Evolutionary conservation across 2,113 vertebrate species (phyloP).

Genomic region (Platysternon megacephalum): DNA sequence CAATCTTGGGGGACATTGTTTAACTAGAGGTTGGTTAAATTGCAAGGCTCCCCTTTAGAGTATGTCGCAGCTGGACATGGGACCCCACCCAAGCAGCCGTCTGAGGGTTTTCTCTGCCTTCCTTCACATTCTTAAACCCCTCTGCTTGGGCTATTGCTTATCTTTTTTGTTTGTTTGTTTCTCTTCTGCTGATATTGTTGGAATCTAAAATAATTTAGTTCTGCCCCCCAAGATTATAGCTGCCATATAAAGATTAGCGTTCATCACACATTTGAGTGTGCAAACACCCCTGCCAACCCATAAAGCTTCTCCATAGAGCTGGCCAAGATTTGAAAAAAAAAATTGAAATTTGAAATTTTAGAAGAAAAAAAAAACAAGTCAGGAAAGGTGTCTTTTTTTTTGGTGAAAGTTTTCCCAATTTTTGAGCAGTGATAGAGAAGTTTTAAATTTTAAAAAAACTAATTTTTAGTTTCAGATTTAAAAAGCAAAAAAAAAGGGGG

Average conservation of each 20-base stretch:
- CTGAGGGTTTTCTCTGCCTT: not conserved
- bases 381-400: not conserved
- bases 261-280: not conserved
- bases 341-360: not conserved
- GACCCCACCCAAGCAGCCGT: rapidly evolving
- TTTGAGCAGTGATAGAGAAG: not conserved
- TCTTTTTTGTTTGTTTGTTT: rapidly evolving
- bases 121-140: not conserved
- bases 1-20: rapidly evolving
- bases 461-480: too few species aligned
- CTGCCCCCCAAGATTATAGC: not conserved
- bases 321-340: not conserved
- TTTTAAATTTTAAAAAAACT: not conserved
- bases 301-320: not conserved
- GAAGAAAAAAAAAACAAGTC: not conserved
- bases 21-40: rapidly evolving
- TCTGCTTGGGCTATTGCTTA: not conserved
- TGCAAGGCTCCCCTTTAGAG: not conserved
- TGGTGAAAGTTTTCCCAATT: not conserved
- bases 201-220: not conserved
- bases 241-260: not conserved
- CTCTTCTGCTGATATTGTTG: not conserved
- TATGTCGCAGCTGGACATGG: not conserved
- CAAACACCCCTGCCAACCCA: not conserved
- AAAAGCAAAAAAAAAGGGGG: not conserved